These are phyloP conservation scores for Gymnogyps californianus DNA, from an alignment of 2,113 vertebrate genomes.

Conservation along the genomic window DNA sequence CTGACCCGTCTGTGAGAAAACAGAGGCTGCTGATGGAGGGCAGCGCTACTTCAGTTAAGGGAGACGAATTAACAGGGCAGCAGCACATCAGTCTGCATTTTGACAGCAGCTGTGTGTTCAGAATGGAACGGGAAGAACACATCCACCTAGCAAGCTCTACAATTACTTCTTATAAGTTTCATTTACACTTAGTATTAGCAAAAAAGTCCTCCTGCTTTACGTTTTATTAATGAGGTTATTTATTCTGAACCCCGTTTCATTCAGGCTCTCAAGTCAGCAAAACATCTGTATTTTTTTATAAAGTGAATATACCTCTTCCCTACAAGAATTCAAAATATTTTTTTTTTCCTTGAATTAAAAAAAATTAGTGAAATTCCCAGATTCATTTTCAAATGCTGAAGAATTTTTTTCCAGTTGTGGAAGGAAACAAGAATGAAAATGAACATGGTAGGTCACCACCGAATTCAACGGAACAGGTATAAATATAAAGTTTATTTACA, in stretches of 20 bases:
- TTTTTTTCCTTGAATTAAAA: neutral
- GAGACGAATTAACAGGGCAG: neutral
- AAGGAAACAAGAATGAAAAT: neutral
- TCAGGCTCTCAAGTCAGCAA: neutral
- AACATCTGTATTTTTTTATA: neutral
- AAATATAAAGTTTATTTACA: neutral
- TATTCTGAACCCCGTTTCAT: neutral
- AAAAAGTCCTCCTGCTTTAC: neutral
- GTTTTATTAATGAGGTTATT: neutral
- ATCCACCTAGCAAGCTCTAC: neutral
- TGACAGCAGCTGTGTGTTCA: neutral
- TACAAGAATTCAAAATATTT: neutral
- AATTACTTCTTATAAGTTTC: neutral
- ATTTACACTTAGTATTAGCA: neutral
- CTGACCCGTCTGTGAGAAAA: neutral
- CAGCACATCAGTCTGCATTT: neutral
- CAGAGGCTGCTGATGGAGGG: neutral
- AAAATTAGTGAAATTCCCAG: neutral
- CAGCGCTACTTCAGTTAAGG: neutral
- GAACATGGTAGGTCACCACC: rapidly evolving
- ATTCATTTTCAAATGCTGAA: neutral
- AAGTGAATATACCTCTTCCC: neutral
- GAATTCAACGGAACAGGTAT: neutral
- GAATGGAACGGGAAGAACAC: neutral
- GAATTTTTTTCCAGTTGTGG: neutral